Base-by-base conservation (phyloP, 2,888 invertebrate genomes). In the Xylophagus ater region DNA sequence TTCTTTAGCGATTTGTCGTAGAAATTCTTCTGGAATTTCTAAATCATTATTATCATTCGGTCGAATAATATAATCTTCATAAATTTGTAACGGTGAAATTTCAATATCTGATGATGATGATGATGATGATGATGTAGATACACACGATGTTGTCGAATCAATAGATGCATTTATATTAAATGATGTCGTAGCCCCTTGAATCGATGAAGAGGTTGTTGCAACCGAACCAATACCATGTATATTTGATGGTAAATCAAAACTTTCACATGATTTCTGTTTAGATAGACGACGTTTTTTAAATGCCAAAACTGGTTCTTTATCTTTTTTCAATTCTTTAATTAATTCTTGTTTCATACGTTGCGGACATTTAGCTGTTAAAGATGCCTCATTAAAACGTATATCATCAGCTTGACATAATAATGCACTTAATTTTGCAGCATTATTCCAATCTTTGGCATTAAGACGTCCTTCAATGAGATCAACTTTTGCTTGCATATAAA, bases 401-500 rank as follows among this genome's bases (percentile, higher is more conserved):
- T 59, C 58, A 44, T 65, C 65, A 2, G 58, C 69, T 56, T 79
- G 84, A 5, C 84, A 82, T 47, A 88, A 75, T 47, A 85, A 70
- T 10, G 87, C 87, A 29, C 81, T 74, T 47, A 88, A 68, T 52
- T 76, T 73, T 30, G 79, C 74, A 4, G 80, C 77, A 19, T 76
- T 73, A 51, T 73, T 71, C 67, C 78, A 75, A 53, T 81, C 79
- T 13, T 74, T 70, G 7, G 81, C 78, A 40, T 76, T 73, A 12
- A 88, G 69, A 42, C 80, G 73, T 13, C 80, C 81, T 56, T 84
- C 82, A 33, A 76, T 67, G 47, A 85, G 65, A 58, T 88, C 86
- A 28, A 79, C 70, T 53, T 79, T 78, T 3, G 87, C 82, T 62
- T 89, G 84, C 48, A 86, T 73, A 59, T 85, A 90, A 65, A 89